Evolutionary conservation across 2,888 invertebrate genomes (phyloP).

Genomic region (Ornithoptera alexandrae): DNA sequence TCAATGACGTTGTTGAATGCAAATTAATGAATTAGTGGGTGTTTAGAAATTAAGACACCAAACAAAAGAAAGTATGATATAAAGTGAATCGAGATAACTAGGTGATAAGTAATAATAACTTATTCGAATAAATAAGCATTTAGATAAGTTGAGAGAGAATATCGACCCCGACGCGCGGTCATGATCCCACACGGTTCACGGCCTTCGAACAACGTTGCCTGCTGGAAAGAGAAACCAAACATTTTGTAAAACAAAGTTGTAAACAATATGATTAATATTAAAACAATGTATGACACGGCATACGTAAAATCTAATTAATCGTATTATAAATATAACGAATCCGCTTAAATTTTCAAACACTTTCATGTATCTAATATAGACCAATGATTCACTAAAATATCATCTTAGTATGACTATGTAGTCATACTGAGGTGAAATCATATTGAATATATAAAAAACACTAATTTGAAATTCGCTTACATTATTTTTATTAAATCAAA

Average conservation of each 20-base stretch:
- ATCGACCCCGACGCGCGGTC: conserved; percentile 26
- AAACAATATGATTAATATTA: not conserved
- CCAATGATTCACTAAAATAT: too few relatives aligned
- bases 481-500: too few relatives aligned
- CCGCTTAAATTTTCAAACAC: not conserved
- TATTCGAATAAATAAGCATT: not conserved
- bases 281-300: not conserved
- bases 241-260: conserved; percentile 3
- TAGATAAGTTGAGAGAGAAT: conserved; percentile 22
- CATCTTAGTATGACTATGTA: too few relatives aligned
- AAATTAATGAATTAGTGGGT: not conserved
- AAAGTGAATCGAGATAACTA: not conserved
- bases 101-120: not conserved
- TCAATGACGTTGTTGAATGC: not conserved
- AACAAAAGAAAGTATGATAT: not conserved
- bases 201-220: conserved; percentile 33
- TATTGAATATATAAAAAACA: too few relatives aligned
- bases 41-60: not conserved
- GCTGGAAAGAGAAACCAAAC: conserved; percentile 18
- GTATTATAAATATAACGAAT: not conserved
- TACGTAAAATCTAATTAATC: too few relatives aligned
- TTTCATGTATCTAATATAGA: too few relatives aligned
- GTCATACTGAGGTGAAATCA: too few relatives aligned
- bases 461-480: too few relatives aligned
- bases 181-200: conserved; percentile 28